A percentile compares a stretch with the other conserved stretches of the same genome.
These are phyloP conservation scores for Lanistes nyassanus DNA, from an alignment of 1,140 invertebrate species.

Conservation along the genomic window DNA sequence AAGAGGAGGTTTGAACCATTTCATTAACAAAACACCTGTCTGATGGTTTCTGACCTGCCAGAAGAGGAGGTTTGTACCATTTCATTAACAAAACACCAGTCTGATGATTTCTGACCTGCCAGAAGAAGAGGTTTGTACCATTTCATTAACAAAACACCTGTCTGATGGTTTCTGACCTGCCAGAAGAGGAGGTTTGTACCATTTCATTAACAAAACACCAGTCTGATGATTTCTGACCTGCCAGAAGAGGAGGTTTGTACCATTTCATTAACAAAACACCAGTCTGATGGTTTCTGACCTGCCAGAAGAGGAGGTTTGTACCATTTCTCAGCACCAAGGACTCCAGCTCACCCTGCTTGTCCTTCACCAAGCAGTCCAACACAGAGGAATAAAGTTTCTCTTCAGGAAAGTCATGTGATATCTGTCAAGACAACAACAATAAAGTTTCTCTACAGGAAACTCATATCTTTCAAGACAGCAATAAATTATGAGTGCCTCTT, in stretches of 20 bases:
- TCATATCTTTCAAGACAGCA: too few species aligned
- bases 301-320: slow-evolving; percentile 9
- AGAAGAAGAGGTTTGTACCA: too few species aligned
- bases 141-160: background rate
- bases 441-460: too few species aligned
- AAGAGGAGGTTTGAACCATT: too few species aligned
- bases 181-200: too few species aligned
- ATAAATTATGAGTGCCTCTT: too few species aligned
- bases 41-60: background rate
- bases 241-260: too few species aligned
- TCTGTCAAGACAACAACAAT: background rate
- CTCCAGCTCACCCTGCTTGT: background rate
- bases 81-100: background rate
- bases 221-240: background rate
- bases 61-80: too few species aligned
- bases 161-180: background rate
- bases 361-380: slow-evolving; percentile 9
- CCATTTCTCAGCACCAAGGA: slow-evolving; percentile 11
- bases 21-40: background rate
- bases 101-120: background rate
- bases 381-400: background rate
- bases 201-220: background rate
- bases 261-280: too few species aligned
- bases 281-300: too few species aligned
- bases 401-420: background rate